A percentile compares a stretch with the other conserved stretches of the same genome.
phyloP scores from a whole-genome alignment of 2,888 invertebrate genomes.

The Philopedon plagiatum region DNA sequence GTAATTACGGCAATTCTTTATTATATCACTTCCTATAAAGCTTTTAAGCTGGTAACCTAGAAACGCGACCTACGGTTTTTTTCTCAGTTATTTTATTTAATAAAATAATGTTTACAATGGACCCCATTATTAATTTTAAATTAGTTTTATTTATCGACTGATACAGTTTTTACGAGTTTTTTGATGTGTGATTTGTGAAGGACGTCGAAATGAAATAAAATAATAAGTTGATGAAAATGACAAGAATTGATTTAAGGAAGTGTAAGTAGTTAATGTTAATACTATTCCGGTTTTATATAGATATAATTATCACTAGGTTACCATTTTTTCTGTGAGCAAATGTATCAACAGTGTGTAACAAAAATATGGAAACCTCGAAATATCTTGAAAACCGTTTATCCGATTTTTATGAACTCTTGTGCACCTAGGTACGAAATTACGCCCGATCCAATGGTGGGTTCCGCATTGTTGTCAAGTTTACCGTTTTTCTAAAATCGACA shows the following conservation, averaged over 20 bases:
- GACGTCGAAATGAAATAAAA: not conserved
- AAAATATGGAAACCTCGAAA: too few relatives aligned
- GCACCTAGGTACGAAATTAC: too few relatives aligned
- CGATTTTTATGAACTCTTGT: too few relatives aligned
- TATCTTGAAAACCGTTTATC: too few relatives aligned
- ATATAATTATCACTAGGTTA: too few relatives aligned
- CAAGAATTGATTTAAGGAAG: not conserved
- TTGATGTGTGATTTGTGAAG: not conserved
- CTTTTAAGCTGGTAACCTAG: slow-evolving; percentile 20
- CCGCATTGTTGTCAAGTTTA: too few relatives aligned
- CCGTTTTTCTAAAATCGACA: too few relatives aligned
- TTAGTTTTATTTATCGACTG: not conserved
- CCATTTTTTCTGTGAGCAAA: too few relatives aligned
- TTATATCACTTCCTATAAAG: slow-evolving; percentile 25
- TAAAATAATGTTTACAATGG: slow-evolving; percentile 3
- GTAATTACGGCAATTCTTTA: slow-evolving; percentile 9
- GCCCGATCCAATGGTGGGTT: too few relatives aligned
- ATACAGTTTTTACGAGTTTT: not conserved
- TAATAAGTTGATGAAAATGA: not conserved
- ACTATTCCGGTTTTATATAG: too few relatives aligned
- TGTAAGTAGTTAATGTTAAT: too few relatives aligned
- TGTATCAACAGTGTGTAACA: too few relatives aligned
- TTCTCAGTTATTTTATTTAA: not conserved
- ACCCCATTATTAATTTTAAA: slow-evolving; percentile 8
- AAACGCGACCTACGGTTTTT: slow-evolving; percentile 16